Conservation (phyloP, 2,888 invertebrate genomes). For the Pollenia angustigena region DNA sequence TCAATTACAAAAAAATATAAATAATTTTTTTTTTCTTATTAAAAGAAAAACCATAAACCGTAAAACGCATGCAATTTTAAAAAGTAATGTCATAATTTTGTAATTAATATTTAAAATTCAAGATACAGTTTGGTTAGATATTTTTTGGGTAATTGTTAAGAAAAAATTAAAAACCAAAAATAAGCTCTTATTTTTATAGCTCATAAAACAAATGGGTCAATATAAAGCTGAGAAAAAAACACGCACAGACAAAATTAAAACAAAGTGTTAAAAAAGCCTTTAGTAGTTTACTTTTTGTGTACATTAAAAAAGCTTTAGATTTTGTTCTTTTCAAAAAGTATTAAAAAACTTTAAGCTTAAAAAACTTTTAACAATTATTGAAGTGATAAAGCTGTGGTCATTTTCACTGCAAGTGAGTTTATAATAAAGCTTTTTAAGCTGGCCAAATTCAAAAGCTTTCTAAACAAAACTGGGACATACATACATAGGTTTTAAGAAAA, state of each 20-base stretch:
- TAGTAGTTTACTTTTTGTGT: too few species aligned
- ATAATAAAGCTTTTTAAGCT: too few species aligned
- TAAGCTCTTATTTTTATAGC: constrained; percentile 42
- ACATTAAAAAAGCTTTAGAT: constrained; percentile 1
- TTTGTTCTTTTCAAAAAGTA: background rate
- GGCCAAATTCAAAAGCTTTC: too few species aligned
- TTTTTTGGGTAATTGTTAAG: constrained; percentile 54
- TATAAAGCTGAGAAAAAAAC: background rate
- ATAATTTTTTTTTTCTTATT: constrained; percentile 22
- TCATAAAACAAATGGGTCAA: constrained; percentile 56
- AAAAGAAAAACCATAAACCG: constrained; percentile 66
- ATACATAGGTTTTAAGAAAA: too few species aligned
- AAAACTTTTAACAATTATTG: too few species aligned
- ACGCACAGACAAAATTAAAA: background rate
- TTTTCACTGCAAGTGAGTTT: too few species aligned
- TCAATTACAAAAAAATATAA: constrained; percentile 54
- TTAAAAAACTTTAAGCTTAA: background rate
- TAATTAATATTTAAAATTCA: constrained; percentile 76
- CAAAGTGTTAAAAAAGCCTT: background rate
- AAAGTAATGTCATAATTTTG: constrained; percentile 80
- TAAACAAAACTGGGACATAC: too few species aligned
- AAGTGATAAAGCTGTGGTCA: too few species aligned
- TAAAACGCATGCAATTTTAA: constrained; percentile 80
- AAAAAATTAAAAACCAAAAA: constrained; percentile 19
- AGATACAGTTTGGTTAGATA: constrained; percentile 1